Evolutionary conservation across 2,113 vertebrate genomes (phyloP), one percentile per base, ranked within the genome.

Genomic region (Platysteira castanea): DNA sequence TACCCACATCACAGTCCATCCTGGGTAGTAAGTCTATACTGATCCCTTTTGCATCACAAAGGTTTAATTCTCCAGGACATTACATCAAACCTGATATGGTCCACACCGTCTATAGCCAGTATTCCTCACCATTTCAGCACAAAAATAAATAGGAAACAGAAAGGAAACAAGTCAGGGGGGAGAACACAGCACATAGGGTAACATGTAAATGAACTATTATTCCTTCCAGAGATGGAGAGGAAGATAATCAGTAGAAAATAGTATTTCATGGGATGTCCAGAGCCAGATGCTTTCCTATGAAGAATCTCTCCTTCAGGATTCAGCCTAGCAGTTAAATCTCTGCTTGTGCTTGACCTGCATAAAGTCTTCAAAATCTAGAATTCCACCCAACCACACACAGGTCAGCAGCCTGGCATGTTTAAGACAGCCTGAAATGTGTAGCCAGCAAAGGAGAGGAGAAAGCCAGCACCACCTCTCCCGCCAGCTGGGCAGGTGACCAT

Each of bases 101-200:
- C 33, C 35, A 42, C 28, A n/a, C 7, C 15, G 2, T 13, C 56
- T 46, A 1, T 59, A 39, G 20, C 20, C 41, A 78, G 54, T 74
- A 82, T 57, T 46, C 13, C 22, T 21, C 7, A 20, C 17, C 13
- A 16, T 42, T n/a, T 64, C 77, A 56, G 49, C 20, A 79, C 26
- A 78, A 93, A 93, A 87, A 53, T 50, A 78, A 78, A 77, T 10
- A 23, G 35, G 17, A 91, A 95, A 93, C 16, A 65, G 41, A 68
- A 81, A 61, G 17, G 8, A 93, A 91, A 84, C 7, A 54, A 64
- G 10, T 23, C 8, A 11, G 5, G 20, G 7, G 13, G 23, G 4
- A 75, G 10, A 63, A 14, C 6, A 4, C 59, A 44, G 5, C 1
- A 2, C 27, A 67, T 39, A 41, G 28, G 6, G 13, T 86, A 80